phyloP scores from a whole-genome alignment of 1,140 invertebrate species.

The Leptestheria dahalacensis region DNA sequence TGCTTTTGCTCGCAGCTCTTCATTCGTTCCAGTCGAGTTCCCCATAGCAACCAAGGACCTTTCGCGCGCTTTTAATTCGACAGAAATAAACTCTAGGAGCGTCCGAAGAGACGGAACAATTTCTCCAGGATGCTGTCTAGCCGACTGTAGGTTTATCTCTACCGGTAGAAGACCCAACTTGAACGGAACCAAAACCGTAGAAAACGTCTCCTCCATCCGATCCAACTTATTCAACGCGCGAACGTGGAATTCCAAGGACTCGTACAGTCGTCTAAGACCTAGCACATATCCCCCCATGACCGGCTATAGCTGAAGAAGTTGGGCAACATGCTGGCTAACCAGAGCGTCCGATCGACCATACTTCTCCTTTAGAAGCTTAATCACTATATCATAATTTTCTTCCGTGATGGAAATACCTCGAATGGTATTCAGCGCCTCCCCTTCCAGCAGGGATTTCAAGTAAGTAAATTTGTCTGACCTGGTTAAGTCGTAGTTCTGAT shows the following conservation, averaged over 20 bases:
- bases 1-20: background rate
- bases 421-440: background rate
- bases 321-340: background rate
- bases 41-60: background rate
- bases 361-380: background rate
- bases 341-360: background rate
- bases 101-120: background rate
- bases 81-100: background rate
- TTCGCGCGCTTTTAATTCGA: background rate
- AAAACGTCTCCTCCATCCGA: background rate
- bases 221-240: background rate
- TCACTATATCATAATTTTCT: background rate
- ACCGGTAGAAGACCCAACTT: background rate
- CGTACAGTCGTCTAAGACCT: background rate
- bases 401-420: background rate
- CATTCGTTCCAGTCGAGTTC: background rate
- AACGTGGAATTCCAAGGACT: slow-evolving; percentile 5
- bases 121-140: background rate
- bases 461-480: slow-evolving; percentile 5
- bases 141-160: background rate
- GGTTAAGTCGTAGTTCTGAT: background rate
- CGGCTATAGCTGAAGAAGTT: background rate
- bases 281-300: background rate
- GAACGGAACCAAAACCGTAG: background rate
- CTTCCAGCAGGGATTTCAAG: background rate